Evolutionary conservation across 2,888 invertebrate genomes (phyloP).

Genomic region (Galerucella nymphaeae): DNA sequence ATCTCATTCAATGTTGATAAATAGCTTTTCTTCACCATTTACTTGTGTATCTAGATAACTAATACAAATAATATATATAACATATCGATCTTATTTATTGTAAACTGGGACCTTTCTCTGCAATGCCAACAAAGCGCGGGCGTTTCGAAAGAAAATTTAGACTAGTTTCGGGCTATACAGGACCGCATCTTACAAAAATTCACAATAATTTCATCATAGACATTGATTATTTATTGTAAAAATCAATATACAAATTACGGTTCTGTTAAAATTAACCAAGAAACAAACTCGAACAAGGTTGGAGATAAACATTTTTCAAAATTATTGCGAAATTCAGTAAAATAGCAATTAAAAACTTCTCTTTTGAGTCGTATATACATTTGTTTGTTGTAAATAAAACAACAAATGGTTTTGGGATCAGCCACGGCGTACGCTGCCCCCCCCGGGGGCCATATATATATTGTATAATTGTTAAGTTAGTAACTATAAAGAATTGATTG

Average conservation of each 20-base stretch:
- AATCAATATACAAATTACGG: too few relatives aligned
- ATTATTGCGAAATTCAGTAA: slow-evolving; percentile 43
- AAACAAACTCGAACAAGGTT: slow-evolving; percentile 49
- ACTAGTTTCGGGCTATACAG: slow-evolving; percentile 44
- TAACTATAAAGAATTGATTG: slow-evolving; percentile 23
- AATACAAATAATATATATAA: slow-evolving; percentile 7
- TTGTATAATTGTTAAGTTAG: slow-evolving; percentile 31
- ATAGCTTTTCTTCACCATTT: slow-evolving; percentile 9
- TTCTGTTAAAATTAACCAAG: slow-evolving; percentile 35
- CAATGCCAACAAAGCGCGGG: slow-evolving; percentile 14
- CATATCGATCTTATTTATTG: slow-evolving; percentile 12
- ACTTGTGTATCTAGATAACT: background rate
- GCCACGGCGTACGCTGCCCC: slow-evolving; percentile 11
- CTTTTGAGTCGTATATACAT: slow-evolving; percentile 8
- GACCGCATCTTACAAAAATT: background rate
- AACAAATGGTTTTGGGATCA: slow-evolving; percentile 22
- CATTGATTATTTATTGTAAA: too few relatives aligned
- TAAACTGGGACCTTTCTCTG: slow-evolving; percentile 9
- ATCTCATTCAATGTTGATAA: slow-evolving; percentile 10
- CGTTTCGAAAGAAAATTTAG: slow-evolving; percentile 19
- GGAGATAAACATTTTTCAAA: slow-evolving; percentile 43
- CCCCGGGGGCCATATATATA: slow-evolving; percentile 1
- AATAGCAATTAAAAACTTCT: slow-evolving; percentile 36
- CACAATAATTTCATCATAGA: too few relatives aligned
- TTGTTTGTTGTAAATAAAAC: slow-evolving; percentile 26